A percentile compares a stretch with the other conserved stretches of the same genome.
Conservation (phyloP, 1,140 invertebrate genomes). For the Diploscapter pachys region DNA sequence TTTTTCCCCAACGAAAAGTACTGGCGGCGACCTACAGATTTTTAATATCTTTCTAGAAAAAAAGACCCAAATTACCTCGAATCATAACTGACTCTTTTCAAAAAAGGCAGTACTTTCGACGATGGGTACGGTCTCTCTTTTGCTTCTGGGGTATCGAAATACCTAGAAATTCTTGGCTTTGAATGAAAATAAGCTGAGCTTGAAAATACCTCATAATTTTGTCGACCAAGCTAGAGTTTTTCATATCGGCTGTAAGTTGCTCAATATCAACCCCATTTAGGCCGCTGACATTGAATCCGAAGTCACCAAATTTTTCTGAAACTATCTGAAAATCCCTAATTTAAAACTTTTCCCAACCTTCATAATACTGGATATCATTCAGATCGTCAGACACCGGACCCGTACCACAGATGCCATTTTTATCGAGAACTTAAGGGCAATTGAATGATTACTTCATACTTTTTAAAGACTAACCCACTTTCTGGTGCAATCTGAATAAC, state of each 20-base stretch:
- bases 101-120: constrained; percentile 42
- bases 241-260: neutral
- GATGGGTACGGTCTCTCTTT: constrained; percentile 39
- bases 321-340: neutral
- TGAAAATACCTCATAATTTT: neutral
- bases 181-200: neutral
- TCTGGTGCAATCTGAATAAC: neutral
- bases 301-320: constrained; percentile 15
- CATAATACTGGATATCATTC: constrained; percentile 20
- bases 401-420: constrained; percentile 8
- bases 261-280: constrained; percentile 13
- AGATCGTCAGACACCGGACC: constrained; percentile 11
- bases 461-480: constrained; percentile 9
- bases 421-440: constrained; percentile 16
- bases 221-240: neutral
- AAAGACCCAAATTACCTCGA: constrained; percentile 25
- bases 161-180: constrained; percentile 4
- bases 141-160: neutral
- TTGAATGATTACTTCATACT: constrained; percentile 12
- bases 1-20: constrained; percentile 36
- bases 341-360: neutral
- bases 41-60: constrained; percentile 15
- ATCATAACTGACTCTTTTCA: constrained; percentile 49
- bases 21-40: constrained; percentile 45
- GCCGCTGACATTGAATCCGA: constrained; percentile 16